phyloP scores from a whole-genome alignment of 2,888 invertebrate genomes.

The Chrysolina haemoptera region DNA sequence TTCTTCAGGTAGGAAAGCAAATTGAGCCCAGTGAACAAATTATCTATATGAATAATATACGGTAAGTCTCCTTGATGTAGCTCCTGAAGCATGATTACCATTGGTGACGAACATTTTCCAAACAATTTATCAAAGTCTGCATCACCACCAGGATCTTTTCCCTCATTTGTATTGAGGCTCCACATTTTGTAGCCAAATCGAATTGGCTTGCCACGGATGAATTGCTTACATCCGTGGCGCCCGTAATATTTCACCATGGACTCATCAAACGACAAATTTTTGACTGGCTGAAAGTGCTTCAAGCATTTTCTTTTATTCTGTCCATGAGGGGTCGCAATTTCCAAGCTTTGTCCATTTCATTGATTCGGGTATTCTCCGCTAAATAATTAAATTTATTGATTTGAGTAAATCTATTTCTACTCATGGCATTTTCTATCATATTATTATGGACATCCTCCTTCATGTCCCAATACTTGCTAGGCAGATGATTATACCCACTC shows the following conservation, averaged over 20 bases:
- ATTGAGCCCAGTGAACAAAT: constrained; percentile 24
- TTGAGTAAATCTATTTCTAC: not conserved
- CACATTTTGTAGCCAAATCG: constrained; percentile 56
- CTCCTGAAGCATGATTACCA: constrained; percentile 25
- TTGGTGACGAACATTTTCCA: not conserved
- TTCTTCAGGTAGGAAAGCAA: constrained; percentile 36
- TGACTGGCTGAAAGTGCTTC: too few species aligned
- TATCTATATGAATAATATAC: constrained; percentile 28
- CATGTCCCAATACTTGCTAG: not conserved
- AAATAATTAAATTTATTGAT: not conserved
- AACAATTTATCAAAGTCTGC: constrained; percentile 30
- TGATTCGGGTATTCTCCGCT: not conserved
- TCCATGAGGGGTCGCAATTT: not conserved
- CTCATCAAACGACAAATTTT: constrained; percentile 48
- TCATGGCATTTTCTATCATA: not conserved
- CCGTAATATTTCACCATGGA: constrained; percentile 53
- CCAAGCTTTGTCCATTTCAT: not conserved
- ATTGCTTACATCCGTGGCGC: constrained; percentile 51
- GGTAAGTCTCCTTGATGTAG: constrained; percentile 32
- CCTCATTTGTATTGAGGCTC: constrained; percentile 45
- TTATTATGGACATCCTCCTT: not conserved
- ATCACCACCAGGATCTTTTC: constrained; percentile 35
- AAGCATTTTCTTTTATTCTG: not conserved
- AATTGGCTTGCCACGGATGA: constrained; percentile 55
- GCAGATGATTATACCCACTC: not conserved